Percentiles rank a stretch among this genome's conserved stretches.
Conservation (phyloP, 2,797 vertebrate species). For the Todus mexicanus region DNA sequence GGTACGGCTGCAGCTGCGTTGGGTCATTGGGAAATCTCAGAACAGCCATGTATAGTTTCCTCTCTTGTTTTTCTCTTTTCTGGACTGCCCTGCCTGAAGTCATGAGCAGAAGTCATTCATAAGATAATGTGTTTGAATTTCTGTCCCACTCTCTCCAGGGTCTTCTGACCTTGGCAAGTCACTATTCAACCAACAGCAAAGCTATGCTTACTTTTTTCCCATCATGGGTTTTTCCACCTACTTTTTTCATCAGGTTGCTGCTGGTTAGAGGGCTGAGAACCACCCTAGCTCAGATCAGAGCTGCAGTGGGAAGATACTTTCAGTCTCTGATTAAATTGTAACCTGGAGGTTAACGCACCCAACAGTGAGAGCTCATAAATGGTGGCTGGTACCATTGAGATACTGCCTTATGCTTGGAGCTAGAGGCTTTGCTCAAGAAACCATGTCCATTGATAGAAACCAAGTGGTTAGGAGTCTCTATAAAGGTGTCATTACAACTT, state of each 20-base stretch:
- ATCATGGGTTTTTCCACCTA: neutral
- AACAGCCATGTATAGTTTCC: neutral
- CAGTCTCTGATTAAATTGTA: neutral
- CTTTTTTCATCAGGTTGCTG: neutral
- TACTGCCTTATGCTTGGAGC: neutral
- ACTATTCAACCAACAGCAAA: neutral
- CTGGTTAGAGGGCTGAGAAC: neutral
- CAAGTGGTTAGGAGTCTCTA: neutral
- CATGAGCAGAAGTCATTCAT: neutral
- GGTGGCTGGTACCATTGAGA: neutral
- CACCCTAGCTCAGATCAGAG: neutral
- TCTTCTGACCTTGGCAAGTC: neutral
- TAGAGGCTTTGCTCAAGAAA: neutral
- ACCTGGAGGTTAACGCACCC: neutral
- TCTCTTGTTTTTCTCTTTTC: neutral
- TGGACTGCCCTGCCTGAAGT: neutral
- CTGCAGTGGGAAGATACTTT: neutral
- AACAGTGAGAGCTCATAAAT: neutral
- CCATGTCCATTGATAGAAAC: neutral
- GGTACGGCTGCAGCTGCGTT: accelerated
- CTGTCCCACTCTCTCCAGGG: neutral
- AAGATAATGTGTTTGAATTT: neutral
- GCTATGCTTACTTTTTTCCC: neutral
- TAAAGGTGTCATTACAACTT: neutral
- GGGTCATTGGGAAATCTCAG: neutral